Evolutionary conservation across 2,888 invertebrate genomes (phyloP).

Genomic region (Deladenus siricidicola): DNA sequence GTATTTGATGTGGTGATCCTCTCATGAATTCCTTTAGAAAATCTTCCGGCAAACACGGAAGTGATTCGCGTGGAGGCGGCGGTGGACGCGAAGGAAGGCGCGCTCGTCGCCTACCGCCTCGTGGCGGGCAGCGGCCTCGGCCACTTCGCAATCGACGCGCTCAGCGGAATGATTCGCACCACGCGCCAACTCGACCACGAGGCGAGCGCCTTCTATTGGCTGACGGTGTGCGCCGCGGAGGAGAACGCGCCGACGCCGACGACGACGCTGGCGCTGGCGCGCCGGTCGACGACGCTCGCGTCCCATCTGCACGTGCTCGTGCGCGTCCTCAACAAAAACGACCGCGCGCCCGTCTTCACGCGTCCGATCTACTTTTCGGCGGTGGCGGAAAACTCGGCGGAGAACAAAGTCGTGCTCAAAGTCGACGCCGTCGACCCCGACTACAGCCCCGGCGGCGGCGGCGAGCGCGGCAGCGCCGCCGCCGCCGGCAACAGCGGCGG

Average conservation of each 20-base stretch:
- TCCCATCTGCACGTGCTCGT: conserved; percentile 73
- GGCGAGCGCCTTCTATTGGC: conserved; percentile 77
- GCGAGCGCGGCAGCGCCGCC: neutral
- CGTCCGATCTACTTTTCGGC: conserved; percentile 75
- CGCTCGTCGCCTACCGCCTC: conserved; percentile 60
- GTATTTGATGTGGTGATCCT: no score
- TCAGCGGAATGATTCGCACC: conserved; percentile 20
- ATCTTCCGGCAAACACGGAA: conserved; percentile 65
- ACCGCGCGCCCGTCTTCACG: conserved; percentile 82
- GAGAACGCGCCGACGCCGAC: conserved; percentile 62
- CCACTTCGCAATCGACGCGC: conserved; percentile 67
- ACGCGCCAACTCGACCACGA: conserved; percentile 76
- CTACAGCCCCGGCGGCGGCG: conserved; percentile 59
- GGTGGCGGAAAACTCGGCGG: conserved; percentile 71
- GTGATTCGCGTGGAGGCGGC: conserved; percentile 70
- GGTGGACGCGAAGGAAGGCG: conserved; percentile 26
- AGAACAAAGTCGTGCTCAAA: conserved; percentile 60
- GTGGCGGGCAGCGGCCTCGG: conserved; percentile 84
- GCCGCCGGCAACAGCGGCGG: neutral
- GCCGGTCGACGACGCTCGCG: conserved; percentile 59
- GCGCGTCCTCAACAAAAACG: conserved; percentile 75
- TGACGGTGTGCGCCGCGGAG: conserved; percentile 85
- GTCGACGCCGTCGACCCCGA: conserved; percentile 63
- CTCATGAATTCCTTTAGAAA: conserved; percentile 52
- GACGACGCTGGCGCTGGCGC: conserved; percentile 28